phyloP scores from a whole-genome alignment of 2,888 invertebrate genomes.

The Temnothorax ravouxi region DNA sequence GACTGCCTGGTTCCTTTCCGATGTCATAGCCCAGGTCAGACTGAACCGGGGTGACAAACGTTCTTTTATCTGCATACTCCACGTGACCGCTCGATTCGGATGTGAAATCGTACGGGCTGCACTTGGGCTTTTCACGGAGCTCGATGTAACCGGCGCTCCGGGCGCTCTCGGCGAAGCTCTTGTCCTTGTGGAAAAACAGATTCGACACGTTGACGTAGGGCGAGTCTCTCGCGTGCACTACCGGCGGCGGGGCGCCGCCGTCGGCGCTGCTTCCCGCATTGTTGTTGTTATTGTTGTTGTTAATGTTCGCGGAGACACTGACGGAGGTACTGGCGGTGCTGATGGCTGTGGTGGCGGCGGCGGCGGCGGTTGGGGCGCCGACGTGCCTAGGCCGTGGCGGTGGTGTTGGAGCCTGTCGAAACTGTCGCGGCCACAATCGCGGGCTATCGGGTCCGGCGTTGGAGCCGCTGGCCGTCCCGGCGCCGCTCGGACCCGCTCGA shows the following conservation, averaged over 20 bases:
- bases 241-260: neutral
- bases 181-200: conserved; percentile 83
- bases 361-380: neutral
- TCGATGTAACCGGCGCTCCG: conserved; percentile 83
- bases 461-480: conserved; percentile 39
- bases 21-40: conserved; percentile 79
- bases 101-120: conserved; percentile 82
- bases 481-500: conserved; percentile 30
- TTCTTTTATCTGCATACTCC: conserved; percentile 81
- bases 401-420: conserved; percentile 86
- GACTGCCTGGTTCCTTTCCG: conserved; percentile 62
- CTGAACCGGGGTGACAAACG: conserved; percentile 72
- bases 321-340: conserved; percentile 76
- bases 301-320: conserved; percentile 80
- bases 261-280: conserved; percentile 81
- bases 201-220: conserved; percentile 84
- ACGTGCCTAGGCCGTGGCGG: conserved; percentile 80
- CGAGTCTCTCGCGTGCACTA: conserved; percentile 79
- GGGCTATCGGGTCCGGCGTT: conserved; percentile 90
- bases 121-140: conserved; percentile 79
- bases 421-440: conserved; percentile 89
- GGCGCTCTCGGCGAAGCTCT: conserved; percentile 80
- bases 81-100: conserved; percentile 85
- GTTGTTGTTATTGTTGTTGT: conserved; percentile 79
- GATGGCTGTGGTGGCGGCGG: conserved; percentile 70